Evolutionary conservation across 2,888 invertebrate genomes (phyloP).

Genomic region (Dermolepida albohirtum): DNA sequence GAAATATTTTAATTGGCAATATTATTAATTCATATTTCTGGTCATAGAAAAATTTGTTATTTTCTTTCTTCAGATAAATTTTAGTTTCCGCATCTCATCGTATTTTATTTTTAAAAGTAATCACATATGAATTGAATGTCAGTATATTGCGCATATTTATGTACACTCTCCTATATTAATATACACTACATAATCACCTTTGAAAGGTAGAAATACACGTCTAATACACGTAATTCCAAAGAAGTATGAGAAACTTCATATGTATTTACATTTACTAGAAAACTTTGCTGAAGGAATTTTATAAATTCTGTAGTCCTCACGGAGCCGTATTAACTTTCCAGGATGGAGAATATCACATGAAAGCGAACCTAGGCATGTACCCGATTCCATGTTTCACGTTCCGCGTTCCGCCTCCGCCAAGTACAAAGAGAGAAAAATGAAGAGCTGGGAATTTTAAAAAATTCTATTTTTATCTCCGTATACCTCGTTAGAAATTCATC

Average conservation of each 20-base stretch:
- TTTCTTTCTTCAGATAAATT: no score
- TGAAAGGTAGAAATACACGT: conserved; percentile 4
- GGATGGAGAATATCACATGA: conserved; percentile 26
- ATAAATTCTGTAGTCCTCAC: conserved; percentile 13
- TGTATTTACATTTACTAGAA: conserved; percentile 24
- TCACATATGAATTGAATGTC: no score
- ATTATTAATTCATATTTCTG: no score
- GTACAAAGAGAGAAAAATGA: conserved; percentile 20
- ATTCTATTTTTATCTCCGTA: conserved; percentile 20
- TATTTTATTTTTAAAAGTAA: no score
- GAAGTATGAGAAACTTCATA: conserved; percentile 2
- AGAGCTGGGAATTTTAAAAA: conserved; percentile 11
- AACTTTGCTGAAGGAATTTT: conserved; percentile 24
- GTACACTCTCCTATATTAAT: background rate
- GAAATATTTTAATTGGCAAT: no score
- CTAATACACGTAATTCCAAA: no score
- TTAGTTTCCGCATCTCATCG: no score
- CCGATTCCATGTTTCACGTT: conserved; percentile 14
- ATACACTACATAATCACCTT: conserved; percentile 18
- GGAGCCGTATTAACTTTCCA: conserved; percentile 26
- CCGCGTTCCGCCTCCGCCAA: background rate
- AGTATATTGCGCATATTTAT: background rate
- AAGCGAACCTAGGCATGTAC: conserved; percentile 2
- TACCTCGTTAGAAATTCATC: conserved; percentile 16
- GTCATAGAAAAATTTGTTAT: no score